Evolutionary conservation across 2,888 invertebrate genomes (phyloP), one percentile per base, ranked within the genome.

Genomic region (Nesidiocoris tenuis): DNA sequence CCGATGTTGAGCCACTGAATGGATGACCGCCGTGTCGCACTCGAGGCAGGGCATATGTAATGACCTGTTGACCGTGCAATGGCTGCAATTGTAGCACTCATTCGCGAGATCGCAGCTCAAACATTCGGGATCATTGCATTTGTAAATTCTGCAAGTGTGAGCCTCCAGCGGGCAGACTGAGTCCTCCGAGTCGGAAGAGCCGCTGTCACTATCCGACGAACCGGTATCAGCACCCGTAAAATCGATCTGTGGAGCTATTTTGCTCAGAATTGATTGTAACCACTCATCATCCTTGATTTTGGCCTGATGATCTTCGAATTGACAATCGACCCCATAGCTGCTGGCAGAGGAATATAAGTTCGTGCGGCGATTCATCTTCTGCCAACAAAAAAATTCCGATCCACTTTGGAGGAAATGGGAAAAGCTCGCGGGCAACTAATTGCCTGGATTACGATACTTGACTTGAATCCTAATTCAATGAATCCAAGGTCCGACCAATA

Each of bases 121-220:
- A 74, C 74, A 74, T 19, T 64, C 63, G 3, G 74, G 74, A 19
- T 74, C 74, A 17, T 56, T 19, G 18, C 74, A 74, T 18, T 64
- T 74, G 55, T 74, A 74, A 1, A 74, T 1, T n/a, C 23, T 39
- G 25, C 74, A 74, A 22, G 39, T 39, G 19, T 74, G 74, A 18
- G 25, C 17, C 55, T 74, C 74, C n/a, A n/a, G n/a, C 12, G 23
- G 54, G 63, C 22, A 74, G n/a, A 63, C 74, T 17, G n/a, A 9
- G 7, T 54, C 39, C 2, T 23, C 24, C 16, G 63, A 63, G 54
- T 61, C 64, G 5, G 66, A 39, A 3, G 67, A 56, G 1, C 57
- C 67, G 57, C 56, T 68, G 3, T 55, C 55, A 22, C 21, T 56
- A 22, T 19, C 12, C 25, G 9, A 16, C 1, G 70, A 70, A 19